Evolutionary conservation across 2,797 vertebrate species (phyloP).

Genomic region (Simalia tracyae): DNA sequence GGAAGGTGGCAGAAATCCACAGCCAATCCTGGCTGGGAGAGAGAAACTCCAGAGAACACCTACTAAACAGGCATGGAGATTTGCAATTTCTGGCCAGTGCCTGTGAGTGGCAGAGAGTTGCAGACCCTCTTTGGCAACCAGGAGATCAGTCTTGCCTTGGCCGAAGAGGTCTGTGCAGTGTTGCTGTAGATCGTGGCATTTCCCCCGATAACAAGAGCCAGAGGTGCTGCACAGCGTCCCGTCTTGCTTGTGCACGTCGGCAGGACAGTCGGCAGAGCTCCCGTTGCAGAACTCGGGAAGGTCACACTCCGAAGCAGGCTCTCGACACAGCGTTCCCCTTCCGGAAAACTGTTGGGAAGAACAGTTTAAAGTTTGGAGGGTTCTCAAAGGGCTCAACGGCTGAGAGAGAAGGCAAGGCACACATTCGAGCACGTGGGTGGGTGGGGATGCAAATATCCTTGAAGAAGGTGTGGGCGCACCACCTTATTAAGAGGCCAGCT

Average conservation of each 20-base stretch:
- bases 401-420: too few species aligned
- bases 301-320: conserved; percentile 57
- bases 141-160: neutral
- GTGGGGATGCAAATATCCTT: too few species aligned
- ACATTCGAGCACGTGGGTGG: too few species aligned
- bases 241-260: conserved; percentile 56
- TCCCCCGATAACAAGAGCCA: conserved; percentile 53
- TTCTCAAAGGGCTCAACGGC: too few species aligned
- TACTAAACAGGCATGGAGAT: too few species aligned
- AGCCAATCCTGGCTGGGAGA: neutral
- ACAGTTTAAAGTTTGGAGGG: too few species aligned
- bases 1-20: neutral
- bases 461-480: too few species aligned
- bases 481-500: too few species aligned
- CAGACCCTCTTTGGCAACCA: too few species aligned
- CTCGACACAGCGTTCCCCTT: conserved; percentile 51
- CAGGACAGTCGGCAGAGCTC: conserved; percentile 54
- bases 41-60: neutral
- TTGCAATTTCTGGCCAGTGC: too few species aligned
- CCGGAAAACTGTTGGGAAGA: neutral
- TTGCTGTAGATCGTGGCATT: conserved; percentile 44
- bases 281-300: conserved; percentile 68
- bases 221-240: conserved; percentile 39
- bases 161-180: conserved; percentile 62
- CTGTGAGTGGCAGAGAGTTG: too few species aligned